A percentile compares a stretch with the other conserved stretches of the same genome.
phyloP scores from a whole-genome alignment of 2,113 vertebrate species.

The Poeciliopsis occidentalis region DNA sequence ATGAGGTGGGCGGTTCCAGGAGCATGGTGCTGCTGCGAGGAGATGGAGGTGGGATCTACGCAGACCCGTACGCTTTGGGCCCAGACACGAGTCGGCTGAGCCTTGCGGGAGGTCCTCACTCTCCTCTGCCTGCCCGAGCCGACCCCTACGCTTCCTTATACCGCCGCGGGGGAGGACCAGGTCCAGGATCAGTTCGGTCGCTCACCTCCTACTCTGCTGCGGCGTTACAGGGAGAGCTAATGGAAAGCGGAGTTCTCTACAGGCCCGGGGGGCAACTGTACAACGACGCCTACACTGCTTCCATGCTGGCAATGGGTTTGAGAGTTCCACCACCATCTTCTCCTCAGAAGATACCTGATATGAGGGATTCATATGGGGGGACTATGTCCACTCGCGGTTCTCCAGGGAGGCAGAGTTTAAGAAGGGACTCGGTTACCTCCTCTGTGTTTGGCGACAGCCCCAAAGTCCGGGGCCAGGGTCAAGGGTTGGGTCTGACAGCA shows the following conservation, averaged over 20 bases:
- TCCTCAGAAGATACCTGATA: constrained; percentile 90
- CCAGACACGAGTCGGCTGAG: constrained; percentile 86
- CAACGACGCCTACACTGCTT: constrained; percentile 82
- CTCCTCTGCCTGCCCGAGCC: constrained; percentile 81
- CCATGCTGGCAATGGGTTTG: constrained; percentile 84
- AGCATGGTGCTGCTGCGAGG: constrained; percentile 93
- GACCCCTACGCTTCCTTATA: constrained; percentile 86
- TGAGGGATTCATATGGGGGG: constrained; percentile 86
- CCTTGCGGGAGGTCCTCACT: constrained; percentile 80
- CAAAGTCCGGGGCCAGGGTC: constrained; percentile 81
- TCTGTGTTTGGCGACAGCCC: constrained; percentile 91
- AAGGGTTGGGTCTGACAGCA: constrained; percentile 76
- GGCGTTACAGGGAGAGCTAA: constrained; percentile 90
- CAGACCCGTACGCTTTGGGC: constrained; percentile 90
- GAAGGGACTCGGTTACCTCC: constrained; percentile 88
- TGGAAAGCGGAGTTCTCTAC: constrained; percentile 86
- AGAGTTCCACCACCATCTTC: constrained; percentile 88
- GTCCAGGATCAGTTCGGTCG: constrained; percentile 86
- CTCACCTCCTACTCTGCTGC: constrained; percentile 94
- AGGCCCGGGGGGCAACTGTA: constrained; percentile 90
- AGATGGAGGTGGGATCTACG: constrained; percentile 87
- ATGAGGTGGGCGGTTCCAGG: constrained; percentile 86
- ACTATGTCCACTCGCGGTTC: constrained; percentile 89
- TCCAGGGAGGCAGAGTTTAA: constrained; percentile 89
- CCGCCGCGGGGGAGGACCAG: constrained; percentile 78